Evolutionary conservation across 2,888 invertebrate genomes (phyloP), one percentile per base, ranked within the genome.

Genomic region (Ormyrus nitidulus): DNA sequence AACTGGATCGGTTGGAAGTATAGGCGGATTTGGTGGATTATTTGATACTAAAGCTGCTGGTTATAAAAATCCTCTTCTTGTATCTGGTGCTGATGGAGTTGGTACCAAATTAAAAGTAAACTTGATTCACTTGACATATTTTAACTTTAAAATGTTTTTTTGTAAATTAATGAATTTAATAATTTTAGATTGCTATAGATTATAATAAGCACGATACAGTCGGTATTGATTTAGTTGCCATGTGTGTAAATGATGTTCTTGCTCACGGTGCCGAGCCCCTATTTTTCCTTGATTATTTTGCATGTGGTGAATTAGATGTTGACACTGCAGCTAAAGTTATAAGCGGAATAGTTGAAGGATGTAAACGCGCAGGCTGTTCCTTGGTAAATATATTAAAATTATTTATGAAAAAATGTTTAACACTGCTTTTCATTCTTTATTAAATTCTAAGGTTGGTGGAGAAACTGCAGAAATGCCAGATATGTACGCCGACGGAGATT

Each of bases 401-500:
- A 56, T 51, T 68, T 64, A 34, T 34, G 34, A 34, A 34, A 34
- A 34, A 4, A 34, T 34, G 4, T 34, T 4, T 34, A 34, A 34
- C 4, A 34, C 34, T 34, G 34, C 4, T 34, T 34, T 34, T 34
- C 34, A 34, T 34, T 34, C 34, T 34, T 34, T 34, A 34, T 34
- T 34, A 4, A 34, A 34, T 34, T 34, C 34, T 34, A 34, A 98
- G 95, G 94, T 90, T 51, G 94, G 94, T 81, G 99, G 99, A 0
- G 99, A 99, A 92, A 99, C 99, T 1, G 99, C 99, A 0, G 98
- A 98, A 92, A 98, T 99, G 98, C 99, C 99, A 0, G 95, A 96
- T 1, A 95, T 99, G 92, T 99, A 99, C 91, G 92, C 93, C 2
- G 91, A 93, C 0, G 96, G 95, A 0, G 96, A 98, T 84, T 99